Percentiles rank a stretch among this genome's conserved stretches.
Evolutionary conservation across 2,113 vertebrate species (phyloP).

Genomic region (Aleadryas rufinucha): DNA sequence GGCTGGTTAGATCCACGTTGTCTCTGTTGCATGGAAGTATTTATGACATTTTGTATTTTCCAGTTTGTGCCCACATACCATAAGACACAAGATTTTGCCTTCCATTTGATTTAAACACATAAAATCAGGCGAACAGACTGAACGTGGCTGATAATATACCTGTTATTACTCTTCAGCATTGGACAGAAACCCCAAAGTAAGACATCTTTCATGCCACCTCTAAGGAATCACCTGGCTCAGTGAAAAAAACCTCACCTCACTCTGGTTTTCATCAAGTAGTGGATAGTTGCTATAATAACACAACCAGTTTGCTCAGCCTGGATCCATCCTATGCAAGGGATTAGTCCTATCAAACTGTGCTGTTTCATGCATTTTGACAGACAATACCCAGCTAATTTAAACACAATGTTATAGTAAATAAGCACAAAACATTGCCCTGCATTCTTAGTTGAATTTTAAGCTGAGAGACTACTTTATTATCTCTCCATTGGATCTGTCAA

Average conservation of each 20-base stretch:
- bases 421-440: background rate
- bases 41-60: background rate
- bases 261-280: background rate
- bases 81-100: background rate
- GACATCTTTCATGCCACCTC: background rate
- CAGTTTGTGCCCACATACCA: background rate
- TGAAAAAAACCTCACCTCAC: background rate
- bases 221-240: background rate
- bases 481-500: background rate
- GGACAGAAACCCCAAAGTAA: background rate
- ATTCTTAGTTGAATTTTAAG: background rate
- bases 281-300: background rate
- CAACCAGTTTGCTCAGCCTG: background rate
- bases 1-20: background rate
- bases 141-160: background rate
- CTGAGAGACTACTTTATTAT: background rate
- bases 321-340: background rate
- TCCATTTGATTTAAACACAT: background rate
- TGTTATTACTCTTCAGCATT: background rate
- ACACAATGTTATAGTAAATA: background rate
- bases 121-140: background rate
- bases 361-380: background rate
- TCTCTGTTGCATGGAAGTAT: background rate
- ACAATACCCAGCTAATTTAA: constrained; percentile 1
- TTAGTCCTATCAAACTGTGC: background rate